These are phyloP conservation scores for Drosophila prostipennis DNA, from an alignment of 2,888 invertebrate genomes.

Conservation along the genomic window DNA sequence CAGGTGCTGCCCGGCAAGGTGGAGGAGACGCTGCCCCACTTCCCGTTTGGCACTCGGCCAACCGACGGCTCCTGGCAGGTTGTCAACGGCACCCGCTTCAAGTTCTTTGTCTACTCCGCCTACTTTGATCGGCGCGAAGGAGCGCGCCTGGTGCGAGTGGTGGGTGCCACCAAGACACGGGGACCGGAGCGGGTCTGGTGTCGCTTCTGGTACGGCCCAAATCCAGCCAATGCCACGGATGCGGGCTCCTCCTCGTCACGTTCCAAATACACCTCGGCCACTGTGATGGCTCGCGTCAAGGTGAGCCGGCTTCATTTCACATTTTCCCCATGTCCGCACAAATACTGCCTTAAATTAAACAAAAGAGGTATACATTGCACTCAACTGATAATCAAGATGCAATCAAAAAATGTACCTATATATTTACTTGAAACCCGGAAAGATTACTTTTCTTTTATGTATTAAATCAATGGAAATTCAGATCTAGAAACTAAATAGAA, in stretches of 20 bases:
- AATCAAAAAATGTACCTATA: too few relatives aligned
- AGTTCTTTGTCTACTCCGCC: constrained; percentile 96
- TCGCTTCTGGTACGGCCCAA: constrained; percentile 88
- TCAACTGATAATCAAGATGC: background rate
- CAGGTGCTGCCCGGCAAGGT: constrained; percentile 83
- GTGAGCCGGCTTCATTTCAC: constrained; percentile 81
- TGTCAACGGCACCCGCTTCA: constrained; percentile 87
- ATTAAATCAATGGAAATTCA: too few relatives aligned
- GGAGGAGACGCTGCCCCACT: constrained; percentile 86
- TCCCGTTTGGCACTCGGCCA: constrained; percentile 88
- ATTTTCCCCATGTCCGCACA: constrained; percentile 7
- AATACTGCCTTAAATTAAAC: background rate
- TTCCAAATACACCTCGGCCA: constrained; percentile 86
- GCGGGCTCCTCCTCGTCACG: constrained; percentile 40
- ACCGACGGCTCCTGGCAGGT: constrained; percentile 91
- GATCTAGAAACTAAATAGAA: too few relatives aligned
- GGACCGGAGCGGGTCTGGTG: constrained; percentile 93
- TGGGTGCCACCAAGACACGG: constrained; percentile 95
- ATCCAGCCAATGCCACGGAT: constrained; percentile 50
- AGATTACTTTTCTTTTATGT: too few relatives aligned
- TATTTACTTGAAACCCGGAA: too few relatives aligned
- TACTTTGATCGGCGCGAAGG: constrained; percentile 91
- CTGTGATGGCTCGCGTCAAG: constrained; percentile 91
- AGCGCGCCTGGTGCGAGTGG: constrained; percentile 89
- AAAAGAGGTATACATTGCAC: background rate